phyloP scores from a whole-genome alignment of 2,113 vertebrate species.

The Rhipidura dahli region DNA sequence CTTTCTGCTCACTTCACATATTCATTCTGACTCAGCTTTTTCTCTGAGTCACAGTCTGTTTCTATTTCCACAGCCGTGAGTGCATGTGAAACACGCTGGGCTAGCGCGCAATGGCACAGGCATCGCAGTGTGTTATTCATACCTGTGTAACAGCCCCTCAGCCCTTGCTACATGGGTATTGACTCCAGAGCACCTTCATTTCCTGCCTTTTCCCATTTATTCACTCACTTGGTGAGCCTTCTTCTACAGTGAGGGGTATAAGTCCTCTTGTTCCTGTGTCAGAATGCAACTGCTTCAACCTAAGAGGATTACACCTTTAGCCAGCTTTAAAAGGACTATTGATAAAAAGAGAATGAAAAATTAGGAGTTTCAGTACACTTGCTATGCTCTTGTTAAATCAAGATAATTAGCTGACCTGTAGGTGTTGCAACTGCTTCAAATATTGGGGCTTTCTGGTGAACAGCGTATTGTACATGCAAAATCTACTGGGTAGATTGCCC shows the following conservation, averaged over 20 bases:
- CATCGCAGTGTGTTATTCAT: constrained; percentile 43
- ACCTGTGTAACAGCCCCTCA: constrained; percentile 32
- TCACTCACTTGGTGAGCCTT: background rate
- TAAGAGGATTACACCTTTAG: background rate
- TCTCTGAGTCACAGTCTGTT: constrained; percentile 55
- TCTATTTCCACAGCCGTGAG: constrained; percentile 26
- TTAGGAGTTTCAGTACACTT: background rate
- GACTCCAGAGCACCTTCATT: background rate
- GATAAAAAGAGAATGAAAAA: background rate
- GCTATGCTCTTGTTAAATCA: background rate
- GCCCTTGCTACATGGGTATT: background rate
- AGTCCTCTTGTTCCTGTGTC: background rate
- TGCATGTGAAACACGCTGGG: background rate
- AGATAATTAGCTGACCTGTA: background rate
- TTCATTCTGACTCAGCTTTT: constrained; percentile 51
- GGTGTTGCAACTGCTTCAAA: background rate
- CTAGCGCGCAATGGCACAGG: constrained; percentile 17
- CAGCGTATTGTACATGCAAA: background rate
- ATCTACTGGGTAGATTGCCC: background rate
- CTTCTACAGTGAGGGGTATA: background rate
- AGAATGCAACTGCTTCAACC: background rate
- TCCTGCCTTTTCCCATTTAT: background rate
- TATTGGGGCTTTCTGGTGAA: background rate
- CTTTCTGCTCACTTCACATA: constrained; percentile 47
- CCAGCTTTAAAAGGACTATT: background rate